Evolutionary conservation across 2,797 vertebrate species (phyloP).

Genomic region (Perdix hodgsoniae): DNA sequence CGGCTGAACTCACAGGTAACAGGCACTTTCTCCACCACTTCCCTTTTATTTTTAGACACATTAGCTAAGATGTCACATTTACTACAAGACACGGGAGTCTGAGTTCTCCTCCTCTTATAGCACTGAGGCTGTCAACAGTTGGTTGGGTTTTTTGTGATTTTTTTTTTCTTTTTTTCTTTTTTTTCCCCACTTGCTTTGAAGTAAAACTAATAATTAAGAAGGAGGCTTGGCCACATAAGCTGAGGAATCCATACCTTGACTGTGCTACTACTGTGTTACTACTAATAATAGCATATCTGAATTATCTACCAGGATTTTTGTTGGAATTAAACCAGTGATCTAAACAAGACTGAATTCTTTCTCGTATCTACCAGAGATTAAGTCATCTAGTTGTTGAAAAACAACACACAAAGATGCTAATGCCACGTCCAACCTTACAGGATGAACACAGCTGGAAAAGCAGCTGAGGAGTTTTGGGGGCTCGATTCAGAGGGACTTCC

Average conservation of each 20-base stretch:
- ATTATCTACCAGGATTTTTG: neutral
- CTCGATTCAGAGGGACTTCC: neutral
- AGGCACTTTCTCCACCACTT: conserved; percentile 39
- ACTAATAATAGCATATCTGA: neutral
- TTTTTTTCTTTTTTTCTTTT: neutral
- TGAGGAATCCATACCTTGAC: neutral
- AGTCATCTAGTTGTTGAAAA: neutral
- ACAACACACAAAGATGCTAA: neutral
- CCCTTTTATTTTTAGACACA: conserved; percentile 60
- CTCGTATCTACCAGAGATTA: neutral
- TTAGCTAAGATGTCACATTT: conserved; percentile 45
- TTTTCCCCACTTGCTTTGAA: conserved; percentile 46
- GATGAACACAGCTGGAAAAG: neutral
- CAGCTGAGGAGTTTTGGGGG: neutral
- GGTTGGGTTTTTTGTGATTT: neutral
- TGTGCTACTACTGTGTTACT: neutral
- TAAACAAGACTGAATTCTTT: neutral
- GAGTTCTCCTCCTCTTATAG: conserved; percentile 15
- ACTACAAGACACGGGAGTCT: neutral
- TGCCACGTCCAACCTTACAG: neutral
- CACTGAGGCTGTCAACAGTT: neutral
- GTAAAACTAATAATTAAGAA: conserved; percentile 50
- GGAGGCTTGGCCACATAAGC: neutral
- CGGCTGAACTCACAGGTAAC: neutral
- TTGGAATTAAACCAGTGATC: neutral